Conservation (phyloP, 2,797 vertebrate genomes). For the Diglossa cyanea region DNA sequence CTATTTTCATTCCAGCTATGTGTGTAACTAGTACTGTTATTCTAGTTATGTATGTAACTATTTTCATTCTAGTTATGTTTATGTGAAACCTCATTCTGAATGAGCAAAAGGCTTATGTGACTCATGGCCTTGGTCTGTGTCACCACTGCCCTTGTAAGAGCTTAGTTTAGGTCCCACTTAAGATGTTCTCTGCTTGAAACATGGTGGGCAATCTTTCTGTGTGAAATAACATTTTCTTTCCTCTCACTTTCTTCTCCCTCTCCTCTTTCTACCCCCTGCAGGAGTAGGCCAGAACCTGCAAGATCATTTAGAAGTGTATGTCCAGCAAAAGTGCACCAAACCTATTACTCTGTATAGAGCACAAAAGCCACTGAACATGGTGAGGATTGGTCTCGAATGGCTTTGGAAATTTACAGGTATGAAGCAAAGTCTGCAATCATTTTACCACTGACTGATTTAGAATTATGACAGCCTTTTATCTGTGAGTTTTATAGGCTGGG, state of each 20-base stretch:
- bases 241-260: background rate
- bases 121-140: background rate
- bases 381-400: constrained; percentile 92
- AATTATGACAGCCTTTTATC: background rate
- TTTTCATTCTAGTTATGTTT: background rate
- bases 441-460: background rate
- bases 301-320: constrained; percentile 93
- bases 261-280: constrained; percentile 17
- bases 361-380: constrained; percentile 88
- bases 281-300: constrained; percentile 96
- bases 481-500: background rate
- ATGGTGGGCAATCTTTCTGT: background rate
- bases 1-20: background rate
- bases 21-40: background rate
- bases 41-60: background rate
- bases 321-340: constrained; percentile 90
- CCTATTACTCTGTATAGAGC: constrained; percentile 89
- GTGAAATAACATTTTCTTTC: background rate
- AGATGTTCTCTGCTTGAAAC: background rate
- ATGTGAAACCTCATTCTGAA: background rate
- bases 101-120: background rate
- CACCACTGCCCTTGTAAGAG: background rate
- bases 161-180: background rate
- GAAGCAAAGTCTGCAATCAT: background rate
- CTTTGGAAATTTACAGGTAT: constrained; percentile 87